Conservation (phyloP, 2,797 vertebrate species). For the Rhabdomys pumilio region DNA sequence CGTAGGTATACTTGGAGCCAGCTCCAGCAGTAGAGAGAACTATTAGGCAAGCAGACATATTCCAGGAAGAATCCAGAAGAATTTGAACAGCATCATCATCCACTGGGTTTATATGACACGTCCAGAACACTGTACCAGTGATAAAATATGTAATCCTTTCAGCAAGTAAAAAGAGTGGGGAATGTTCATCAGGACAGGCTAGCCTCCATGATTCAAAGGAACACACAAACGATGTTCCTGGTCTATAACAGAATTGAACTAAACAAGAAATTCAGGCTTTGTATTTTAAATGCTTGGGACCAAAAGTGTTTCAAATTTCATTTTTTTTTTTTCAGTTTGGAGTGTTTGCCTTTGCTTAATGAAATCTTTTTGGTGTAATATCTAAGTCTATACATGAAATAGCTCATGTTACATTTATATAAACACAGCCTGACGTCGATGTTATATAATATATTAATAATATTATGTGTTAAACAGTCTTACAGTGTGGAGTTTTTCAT, state of each 20-base stretch:
- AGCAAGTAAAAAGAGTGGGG: not conserved
- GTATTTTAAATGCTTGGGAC: not conserved
- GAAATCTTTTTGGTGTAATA: not conserved
- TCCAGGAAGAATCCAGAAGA: not conserved
- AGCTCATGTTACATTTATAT: not conserved
- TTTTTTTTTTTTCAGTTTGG: not conserved
- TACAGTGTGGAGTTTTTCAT: not conserved
- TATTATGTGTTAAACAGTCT: not conserved
- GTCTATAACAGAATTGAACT: not conserved
- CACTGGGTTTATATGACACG: not conserved
- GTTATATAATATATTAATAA: not conserved
- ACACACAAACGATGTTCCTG: not conserved
- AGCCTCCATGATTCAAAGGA: not conserved
- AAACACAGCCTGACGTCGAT: not conserved
- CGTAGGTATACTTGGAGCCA: not conserved
- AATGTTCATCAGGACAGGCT: not conserved
- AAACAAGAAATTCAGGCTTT: not conserved
- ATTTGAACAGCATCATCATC: not conserved
- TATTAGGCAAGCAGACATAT: not conserved
- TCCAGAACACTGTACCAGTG: not conserved
- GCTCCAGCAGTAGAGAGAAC: not conserved
- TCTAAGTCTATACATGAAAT: not conserved
- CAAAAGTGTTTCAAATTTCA: not conserved
- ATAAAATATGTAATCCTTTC: conserved; percentile 3
- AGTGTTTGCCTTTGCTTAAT: not conserved